These are phyloP conservation scores for Tragulus kanchil DNA, from an alignment of 2,113 vertebrate species.

Conservation along the genomic window DNA sequence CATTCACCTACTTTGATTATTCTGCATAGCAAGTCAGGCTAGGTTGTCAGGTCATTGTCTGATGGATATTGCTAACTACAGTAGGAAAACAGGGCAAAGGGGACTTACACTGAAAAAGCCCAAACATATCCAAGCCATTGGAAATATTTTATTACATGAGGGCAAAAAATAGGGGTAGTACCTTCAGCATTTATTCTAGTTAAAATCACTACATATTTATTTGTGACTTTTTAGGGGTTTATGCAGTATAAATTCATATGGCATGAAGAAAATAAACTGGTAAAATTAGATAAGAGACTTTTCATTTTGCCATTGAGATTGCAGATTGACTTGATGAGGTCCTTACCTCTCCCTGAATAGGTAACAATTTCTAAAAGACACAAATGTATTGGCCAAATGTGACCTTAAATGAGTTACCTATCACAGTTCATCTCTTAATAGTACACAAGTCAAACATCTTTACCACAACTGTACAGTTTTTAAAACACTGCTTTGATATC, in stretches of 20 bases:
- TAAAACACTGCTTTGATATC: conserved; percentile 60
- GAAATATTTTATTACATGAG: conserved; percentile 35
- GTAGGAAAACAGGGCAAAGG: conserved; percentile 17
- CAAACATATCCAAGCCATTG: background rate
- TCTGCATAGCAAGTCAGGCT: conserved; percentile 58
- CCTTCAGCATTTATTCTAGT: background rate
- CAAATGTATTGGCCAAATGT: background rate
- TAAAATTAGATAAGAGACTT: conserved; percentile 33
- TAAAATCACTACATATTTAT: conserved; percentile 39
- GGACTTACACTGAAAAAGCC: background rate
- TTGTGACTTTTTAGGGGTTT: conserved; percentile 35
- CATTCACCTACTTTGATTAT: conserved; percentile 72
- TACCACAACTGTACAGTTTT: conserved; percentile 27
- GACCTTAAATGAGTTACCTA: conserved; percentile 57
- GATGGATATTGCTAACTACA: conserved; percentile 4
- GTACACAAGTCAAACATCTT: conserved; percentile 59
- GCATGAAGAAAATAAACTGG: conserved; percentile 43
- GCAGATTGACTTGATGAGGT: conserved; percentile 32
- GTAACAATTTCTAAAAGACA: conserved; percentile 54
- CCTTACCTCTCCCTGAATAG: conserved; percentile 22
- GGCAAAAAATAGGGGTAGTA: conserved; percentile 22
- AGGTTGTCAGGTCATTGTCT: conserved; percentile 65
- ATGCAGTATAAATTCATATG: background rate
- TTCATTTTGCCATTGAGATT: conserved; percentile 59
- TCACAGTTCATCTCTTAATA: conserved; percentile 59